phyloP scores from a whole-genome alignment of 2,888 invertebrate species.

The Erebia palarica region DNA sequence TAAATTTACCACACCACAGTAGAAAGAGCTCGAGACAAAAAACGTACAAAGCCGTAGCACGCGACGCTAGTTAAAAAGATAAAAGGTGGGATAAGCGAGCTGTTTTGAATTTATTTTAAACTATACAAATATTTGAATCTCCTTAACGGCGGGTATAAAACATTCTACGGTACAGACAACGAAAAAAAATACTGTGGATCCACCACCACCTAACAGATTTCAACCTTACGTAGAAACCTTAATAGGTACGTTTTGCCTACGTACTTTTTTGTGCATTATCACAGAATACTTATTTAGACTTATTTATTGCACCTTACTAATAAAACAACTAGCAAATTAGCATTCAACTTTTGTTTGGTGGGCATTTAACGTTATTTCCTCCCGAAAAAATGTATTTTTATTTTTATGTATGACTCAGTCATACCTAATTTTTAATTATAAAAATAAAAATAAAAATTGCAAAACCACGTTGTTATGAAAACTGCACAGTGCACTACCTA shows the following conservation, averaged over 20 bases:
- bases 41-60: constrained; percentile 27
- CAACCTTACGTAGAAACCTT: no score
- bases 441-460: background rate
- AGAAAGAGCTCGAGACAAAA: constrained; percentile 20
- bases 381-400: background rate
- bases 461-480: background rate
- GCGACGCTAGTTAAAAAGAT: constrained; percentile 33
- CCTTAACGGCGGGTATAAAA: constrained; percentile 31
- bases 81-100: constrained; percentile 25
- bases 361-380: no score
- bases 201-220: no score
- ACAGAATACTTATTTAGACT: no score
- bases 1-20: constrained; percentile 19
- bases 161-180: constrained; percentile 24
- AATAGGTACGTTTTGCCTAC: no score
- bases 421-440: no score
- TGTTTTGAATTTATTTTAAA: constrained; percentile 35
- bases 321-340: no score
- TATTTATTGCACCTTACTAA: no score
- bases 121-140: constrained; percentile 34
- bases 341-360: no score
- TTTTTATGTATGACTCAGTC: no score
- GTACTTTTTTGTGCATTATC: no score
- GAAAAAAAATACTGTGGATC: background rate
- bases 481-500: background rate